These are phyloP conservation scores for Apis cerana DNA, from an alignment of 1,140 invertebrate genomes.

Conservation along the genomic window DNA sequence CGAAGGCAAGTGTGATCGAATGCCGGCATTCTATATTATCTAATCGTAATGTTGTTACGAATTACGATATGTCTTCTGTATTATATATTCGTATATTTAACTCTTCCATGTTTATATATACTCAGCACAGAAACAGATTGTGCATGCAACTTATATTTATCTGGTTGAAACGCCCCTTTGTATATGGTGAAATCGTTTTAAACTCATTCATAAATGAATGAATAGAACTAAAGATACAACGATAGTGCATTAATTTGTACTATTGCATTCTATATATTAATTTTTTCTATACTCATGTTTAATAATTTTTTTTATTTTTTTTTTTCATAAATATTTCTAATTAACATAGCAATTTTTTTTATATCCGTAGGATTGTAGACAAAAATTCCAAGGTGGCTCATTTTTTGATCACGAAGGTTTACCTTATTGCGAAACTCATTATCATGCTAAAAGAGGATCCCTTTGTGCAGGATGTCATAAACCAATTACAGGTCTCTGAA, in stretches of 20 bases:
- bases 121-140: background rate
- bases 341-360: background rate
- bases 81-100: background rate
- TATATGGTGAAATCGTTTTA: too few relatives aligned
- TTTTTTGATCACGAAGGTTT: conserved; percentile 98
- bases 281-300: background rate
- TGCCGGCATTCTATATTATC: background rate
- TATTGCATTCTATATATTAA: too few relatives aligned
- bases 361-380: conserved; percentile 91
- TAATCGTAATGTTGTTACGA: background rate
- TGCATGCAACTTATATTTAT: too few relatives aligned
- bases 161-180: background rate
- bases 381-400: conserved; percentile 95
- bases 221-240: background rate
- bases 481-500: conserved; percentile 91
- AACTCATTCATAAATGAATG: background rate
- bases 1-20: background rate
- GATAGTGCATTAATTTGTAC: background rate
- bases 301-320: background rate
- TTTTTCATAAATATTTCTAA: background rate
- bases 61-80: background rate
- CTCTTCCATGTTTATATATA: too few relatives aligned
- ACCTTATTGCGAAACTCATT: conserved; percentile 99
- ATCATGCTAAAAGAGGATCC: conserved; percentile 97
- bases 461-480: conserved; percentile 98